These are phyloP conservation scores for Gobio occitaniae DNA, from an alignment of 2,797 vertebrate genomes.

Conservation along the genomic window DNA sequence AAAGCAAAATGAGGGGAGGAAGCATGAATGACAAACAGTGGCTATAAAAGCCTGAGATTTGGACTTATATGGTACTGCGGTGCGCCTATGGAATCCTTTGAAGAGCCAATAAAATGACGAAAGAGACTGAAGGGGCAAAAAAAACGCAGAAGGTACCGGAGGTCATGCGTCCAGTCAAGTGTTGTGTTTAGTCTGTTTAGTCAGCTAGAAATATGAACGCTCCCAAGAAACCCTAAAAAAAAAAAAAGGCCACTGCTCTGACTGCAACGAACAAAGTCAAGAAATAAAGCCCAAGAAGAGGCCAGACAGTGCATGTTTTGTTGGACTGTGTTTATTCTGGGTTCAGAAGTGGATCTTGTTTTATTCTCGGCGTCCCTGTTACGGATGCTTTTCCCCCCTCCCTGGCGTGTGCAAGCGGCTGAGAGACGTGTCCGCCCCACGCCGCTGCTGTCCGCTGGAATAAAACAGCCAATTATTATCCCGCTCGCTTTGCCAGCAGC, in stretches of 20 bases:
- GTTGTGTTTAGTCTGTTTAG: constrained; percentile 81
- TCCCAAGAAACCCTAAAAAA: constrained; percentile 65
- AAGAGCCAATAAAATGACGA: constrained; percentile 67
- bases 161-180: constrained; percentile 65
- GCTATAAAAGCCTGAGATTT: constrained; percentile 60
- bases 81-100: constrained; percentile 64
- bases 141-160: constrained; percentile 62
- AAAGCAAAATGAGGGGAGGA: constrained; percentile 25
- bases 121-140: constrained; percentile 53
- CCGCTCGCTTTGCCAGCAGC: constrained; percentile 40
- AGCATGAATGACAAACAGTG: constrained; percentile 45
- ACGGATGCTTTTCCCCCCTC: constrained; percentile 70
- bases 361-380: constrained; percentile 72
- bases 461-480: constrained; percentile 45
- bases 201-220: constrained; percentile 78
- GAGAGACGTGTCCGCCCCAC: constrained; percentile 13
- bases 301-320: constrained; percentile 69
- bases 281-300: constrained; percentile 72
- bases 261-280: constrained; percentile 69
- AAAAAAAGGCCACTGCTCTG: constrained; percentile 63
- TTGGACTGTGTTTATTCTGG: constrained; percentile 70
- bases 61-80: constrained; percentile 67
- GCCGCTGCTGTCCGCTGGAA: constrained; percentile 9
- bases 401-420: constrained; percentile 35
- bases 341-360: constrained; percentile 68